Percentiles rank a stretch among this genome's conserved stretches.
These are phyloP conservation scores for Listrodromus nycthemerus DNA, from an alignment of 2,888 invertebrate genomes.

Conservation along the genomic window DNA sequence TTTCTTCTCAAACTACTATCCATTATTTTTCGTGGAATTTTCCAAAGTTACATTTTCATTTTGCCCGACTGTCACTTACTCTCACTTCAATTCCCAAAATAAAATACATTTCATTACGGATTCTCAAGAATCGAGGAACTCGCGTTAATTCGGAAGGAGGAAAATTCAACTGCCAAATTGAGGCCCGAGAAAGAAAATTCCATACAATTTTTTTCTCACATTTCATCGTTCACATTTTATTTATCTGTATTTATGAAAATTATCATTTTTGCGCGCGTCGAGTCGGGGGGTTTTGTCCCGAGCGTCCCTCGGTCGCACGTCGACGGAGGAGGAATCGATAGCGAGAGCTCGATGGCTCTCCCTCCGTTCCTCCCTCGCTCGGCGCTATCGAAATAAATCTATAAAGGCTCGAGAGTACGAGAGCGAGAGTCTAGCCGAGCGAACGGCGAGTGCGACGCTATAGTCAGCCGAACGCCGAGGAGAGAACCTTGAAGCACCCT, in stretches of 20 bases:
- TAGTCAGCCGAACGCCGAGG: conserved; percentile 40
- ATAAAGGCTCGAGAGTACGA: conserved; percentile 68
- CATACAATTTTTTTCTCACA: too few species aligned
- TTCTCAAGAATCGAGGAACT: too few species aligned
- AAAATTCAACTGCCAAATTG: neutral
- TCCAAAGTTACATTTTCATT: neutral
- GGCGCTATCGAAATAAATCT: conserved; percentile 71
- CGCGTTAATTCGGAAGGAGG: neutral
- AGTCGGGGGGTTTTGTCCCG: neutral
- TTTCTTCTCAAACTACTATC: conserved; percentile 27
- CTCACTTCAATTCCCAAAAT: too few species aligned
- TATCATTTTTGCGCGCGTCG: neutral
- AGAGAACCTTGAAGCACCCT: conserved; percentile 72
- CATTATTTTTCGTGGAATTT: neutral
- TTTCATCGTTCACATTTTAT: too few species aligned
- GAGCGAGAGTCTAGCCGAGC: conserved; percentile 66
- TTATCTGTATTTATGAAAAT: neutral
- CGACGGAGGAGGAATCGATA: conserved; percentile 60
- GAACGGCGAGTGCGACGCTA: conserved; percentile 24
- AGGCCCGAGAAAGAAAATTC: too few species aligned
- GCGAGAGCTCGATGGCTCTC: conserved; percentile 32
- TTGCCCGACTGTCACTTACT: too few species aligned
- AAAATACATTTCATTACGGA: too few species aligned
- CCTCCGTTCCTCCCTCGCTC: neutral
- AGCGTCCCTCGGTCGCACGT: neutral